Conservation (phyloP, 2,797 vertebrate genomes). For the Apodemus agrarius region DNA sequence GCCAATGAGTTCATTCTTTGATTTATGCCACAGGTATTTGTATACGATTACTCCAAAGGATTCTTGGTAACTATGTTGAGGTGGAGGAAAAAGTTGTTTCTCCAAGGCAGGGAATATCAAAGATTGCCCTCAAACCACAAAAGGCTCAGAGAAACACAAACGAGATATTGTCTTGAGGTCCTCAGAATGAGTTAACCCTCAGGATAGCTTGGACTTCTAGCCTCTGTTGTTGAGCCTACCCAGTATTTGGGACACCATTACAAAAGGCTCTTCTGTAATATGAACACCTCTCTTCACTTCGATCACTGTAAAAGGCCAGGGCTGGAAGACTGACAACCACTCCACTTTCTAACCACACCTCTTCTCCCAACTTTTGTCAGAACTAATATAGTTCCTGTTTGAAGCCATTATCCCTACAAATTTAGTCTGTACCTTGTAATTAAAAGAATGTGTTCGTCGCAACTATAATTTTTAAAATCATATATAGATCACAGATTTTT, state of each 20-base stretch:
- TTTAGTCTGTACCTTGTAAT: not conserved
- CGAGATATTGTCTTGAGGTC: not conserved
- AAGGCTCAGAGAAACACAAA: not conserved
- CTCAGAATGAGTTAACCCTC: not conserved
- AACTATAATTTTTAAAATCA: not conserved
- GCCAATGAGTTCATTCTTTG: slow-evolving; percentile 9
- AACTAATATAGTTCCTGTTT: not conserved
- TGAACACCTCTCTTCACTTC: not conserved
- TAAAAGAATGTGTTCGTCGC: not conserved
- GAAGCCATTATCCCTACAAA: not conserved
- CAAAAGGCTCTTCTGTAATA: not conserved
- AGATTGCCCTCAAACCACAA: not conserved
- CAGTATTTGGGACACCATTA: not conserved
- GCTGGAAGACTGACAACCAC: not conserved
- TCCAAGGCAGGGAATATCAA: not conserved
- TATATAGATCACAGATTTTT: not conserved
- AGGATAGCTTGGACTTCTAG: not conserved
- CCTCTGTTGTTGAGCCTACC: not conserved
- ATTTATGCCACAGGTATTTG: slow-evolving; percentile 33
- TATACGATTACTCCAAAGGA: not conserved
- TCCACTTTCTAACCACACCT: not conserved
- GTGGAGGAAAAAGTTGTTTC: not conserved
- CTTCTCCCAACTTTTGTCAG: not conserved
- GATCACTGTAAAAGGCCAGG: not conserved
- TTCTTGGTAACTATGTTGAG: not conserved